Percentiles rank a stretch among this genome's conserved stretches.
Evolutionary conservation across 2,888 invertebrate genomes (phyloP).

Genomic region (Operophtera brumata): DNA sequence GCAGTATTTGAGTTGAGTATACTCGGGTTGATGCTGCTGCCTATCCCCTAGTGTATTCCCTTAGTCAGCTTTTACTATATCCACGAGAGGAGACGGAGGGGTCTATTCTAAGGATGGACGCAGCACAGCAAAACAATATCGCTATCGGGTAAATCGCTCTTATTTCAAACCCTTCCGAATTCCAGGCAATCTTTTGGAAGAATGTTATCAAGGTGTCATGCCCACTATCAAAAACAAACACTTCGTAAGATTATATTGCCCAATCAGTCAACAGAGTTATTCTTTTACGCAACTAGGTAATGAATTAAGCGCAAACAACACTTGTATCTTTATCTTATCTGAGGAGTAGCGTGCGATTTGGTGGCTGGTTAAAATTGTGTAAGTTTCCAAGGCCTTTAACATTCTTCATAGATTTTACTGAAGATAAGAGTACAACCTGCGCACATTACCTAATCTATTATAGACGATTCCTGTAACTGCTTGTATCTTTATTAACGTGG

Average conservation of each 20-base stretch:
- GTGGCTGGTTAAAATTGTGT: slow-evolving; percentile 14
- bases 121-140: too few species aligned
- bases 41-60: too few species aligned
- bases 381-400: slow-evolving; percentile 6
- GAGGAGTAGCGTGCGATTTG: slow-evolving; percentile 9
- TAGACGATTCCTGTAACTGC: too few species aligned
- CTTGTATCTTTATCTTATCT: slow-evolving; percentile 37
- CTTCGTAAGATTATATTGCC: slow-evolving; percentile 4
- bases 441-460: not conserved
- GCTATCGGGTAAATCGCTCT: not conserved
- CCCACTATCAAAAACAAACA: slow-evolving; percentile 11
- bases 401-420: not conserved
- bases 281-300: slow-evolving; percentile 45
- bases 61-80: too few species aligned
- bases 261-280: slow-evolving; percentile 9
- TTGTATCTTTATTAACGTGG: too few species aligned
- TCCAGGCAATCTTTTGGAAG: not conserved
- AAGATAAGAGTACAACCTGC: slow-evolving; percentile 3
- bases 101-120: too few species aligned
- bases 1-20: too few species aligned
- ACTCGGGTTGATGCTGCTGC: too few species aligned
- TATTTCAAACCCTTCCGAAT: not conserved
- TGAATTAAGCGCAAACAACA: slow-evolving; percentile 46
- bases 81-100: too few species aligned
- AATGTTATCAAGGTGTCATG: not conserved